These are phyloP conservation scores for Hermetia illucens DNA, from an alignment of 1,140 invertebrate species.

Conservation along the genomic window DNA sequence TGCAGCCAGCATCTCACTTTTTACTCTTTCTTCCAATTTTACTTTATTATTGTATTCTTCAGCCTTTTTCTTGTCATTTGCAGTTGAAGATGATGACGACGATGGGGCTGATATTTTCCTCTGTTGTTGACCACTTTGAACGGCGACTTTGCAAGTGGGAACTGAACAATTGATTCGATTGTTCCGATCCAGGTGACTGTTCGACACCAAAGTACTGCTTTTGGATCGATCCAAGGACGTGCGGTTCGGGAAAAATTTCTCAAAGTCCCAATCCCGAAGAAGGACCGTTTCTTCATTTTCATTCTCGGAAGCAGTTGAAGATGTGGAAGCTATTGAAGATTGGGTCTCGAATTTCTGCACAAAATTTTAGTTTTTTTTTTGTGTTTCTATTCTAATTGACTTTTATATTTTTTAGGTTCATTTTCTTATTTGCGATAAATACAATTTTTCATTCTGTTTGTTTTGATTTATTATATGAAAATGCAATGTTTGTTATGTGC, in stretches of 20 bases:
- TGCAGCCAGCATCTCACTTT: conserved; percentile 4
- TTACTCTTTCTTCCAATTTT: conserved; percentile 5
- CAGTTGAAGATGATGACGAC: not conserved
- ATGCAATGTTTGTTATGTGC: too few species aligned
- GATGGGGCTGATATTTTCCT: too few species aligned
- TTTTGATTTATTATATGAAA: conserved; percentile 1
- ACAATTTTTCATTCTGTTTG: not conserved
- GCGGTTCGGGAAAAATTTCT: conserved; percentile 56
- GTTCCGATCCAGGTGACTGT: not conserved
- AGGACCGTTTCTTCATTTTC: conserved; percentile 56
- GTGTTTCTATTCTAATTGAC: not conserved
- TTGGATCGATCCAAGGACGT: not conserved
- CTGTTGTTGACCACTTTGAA: too few species aligned
- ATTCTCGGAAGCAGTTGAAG: conserved; percentile 20
- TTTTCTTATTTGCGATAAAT: not conserved
- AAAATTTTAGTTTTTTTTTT: conserved; percentile 3
- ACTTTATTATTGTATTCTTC: conserved; percentile 6
- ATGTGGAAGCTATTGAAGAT: conserved; percentile 28
- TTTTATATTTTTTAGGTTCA: not conserved
- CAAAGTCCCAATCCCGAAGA: conserved; percentile 70
- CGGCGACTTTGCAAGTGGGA: too few species aligned
- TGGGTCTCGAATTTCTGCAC: conserved; percentile 25
- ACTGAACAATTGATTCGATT: too few species aligned
- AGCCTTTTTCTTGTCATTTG: conserved; percentile 3
- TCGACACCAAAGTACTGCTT: too few species aligned